Base-by-base conservation (phyloP, 2,888 invertebrate genomes). In the Drosophila maculinotata region DNA sequence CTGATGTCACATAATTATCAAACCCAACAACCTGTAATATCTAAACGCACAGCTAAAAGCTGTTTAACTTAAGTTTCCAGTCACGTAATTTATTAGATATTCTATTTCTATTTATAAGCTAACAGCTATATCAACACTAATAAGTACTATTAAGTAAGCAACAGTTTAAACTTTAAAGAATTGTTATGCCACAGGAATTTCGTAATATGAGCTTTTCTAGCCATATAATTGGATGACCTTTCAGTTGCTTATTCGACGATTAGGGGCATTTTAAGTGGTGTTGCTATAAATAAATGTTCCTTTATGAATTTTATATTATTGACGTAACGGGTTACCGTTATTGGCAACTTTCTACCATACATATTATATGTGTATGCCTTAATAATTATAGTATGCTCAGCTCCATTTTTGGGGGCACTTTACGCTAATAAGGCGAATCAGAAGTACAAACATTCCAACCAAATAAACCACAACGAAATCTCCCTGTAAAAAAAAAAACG, bases 341-440 rank as follows among this genome's bases (percentile, higher is more conserved):
- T 76, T 79, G 77, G 79, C 71, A 77, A 54, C 77, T 82, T 77
- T 81, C 79, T 69, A 80, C 79, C 63, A 79, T 82, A 44, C 20
- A 25, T 41, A 5, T 12, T 12, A 48, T 59, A 64, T 10, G 41
- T 63, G 59, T 67, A 36, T 57, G 57, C 47, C 56, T 28, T 65
- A 63, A 52, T 35, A 74, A 77, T 65, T 64, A 57, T 42, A 44
- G 36, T 38, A n/a, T n/a, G 30, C 14, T 17, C 15, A 23, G 42
- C 42, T 25, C 47, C 48, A 56, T 52, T 63, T 59, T 64, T 57
- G 31, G 58, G 54, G 53, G 12, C 44, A 33, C 39, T 12, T 17
- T 35, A 42, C 60, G 71, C 60, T 63, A 68, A 57, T 64, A 64
- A 53, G 63, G 25, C 38, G 49, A 80, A 80, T 83, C 72, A 78